phyloP scores from a whole-genome alignment of 2,113 vertebrate species.

The Marmota monax region DNA sequence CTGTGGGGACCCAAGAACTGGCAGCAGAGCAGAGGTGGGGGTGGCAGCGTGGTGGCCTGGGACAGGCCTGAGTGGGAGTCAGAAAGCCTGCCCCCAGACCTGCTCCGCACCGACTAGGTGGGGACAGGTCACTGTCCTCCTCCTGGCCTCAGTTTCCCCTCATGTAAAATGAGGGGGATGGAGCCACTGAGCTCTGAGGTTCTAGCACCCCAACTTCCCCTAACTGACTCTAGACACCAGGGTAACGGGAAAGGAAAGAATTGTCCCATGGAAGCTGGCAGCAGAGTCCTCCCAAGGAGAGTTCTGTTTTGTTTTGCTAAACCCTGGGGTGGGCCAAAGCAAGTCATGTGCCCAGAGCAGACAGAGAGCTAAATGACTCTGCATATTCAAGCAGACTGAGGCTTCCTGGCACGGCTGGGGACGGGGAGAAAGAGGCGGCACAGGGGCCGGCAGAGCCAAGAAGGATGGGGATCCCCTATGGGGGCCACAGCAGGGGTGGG shows the following conservation, averaged over 20 bases:
- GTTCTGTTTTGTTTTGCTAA: neutral
- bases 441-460: neutral
- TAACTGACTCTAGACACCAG: neutral
- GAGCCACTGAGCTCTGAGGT: neutral
- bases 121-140: neutral
- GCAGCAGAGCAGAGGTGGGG: neutral
- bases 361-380: neutral
- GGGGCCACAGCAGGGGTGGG: neutral
- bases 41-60: neutral
- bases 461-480: neutral
- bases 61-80: too few species aligned
- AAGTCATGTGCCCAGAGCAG: neutral
- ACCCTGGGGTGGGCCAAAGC: neutral
- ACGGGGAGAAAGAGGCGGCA: neutral
- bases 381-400: neutral
- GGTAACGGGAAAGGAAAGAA: neutral
- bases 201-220: neutral
- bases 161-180: neutral
- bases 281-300: neutral
- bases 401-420: neutral
- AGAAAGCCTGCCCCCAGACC: neutral
- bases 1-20: neutral
- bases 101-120: rapidly evolving
- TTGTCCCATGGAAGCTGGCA: neutral
- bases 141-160: neutral